Percentiles rank a stretch among this genome's conserved stretches.
Evolutionary conservation across 2,888 invertebrate species (phyloP).

Genomic region (Patella pellucida): DNA sequence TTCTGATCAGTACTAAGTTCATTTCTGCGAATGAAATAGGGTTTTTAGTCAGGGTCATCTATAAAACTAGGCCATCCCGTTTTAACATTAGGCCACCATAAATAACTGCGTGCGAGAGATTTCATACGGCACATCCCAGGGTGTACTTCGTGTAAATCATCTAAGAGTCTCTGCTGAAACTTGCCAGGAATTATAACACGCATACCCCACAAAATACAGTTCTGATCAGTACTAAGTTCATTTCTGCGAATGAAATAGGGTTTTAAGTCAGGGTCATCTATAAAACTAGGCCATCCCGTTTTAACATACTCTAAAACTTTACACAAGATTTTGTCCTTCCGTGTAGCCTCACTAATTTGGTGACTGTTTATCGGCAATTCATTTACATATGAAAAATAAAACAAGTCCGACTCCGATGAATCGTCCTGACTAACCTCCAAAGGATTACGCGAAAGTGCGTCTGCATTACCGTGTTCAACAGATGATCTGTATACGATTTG

Average conservation of each 20-base stretch:
- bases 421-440: neutral
- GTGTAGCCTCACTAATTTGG: neutral
- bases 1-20: too few relatives aligned
- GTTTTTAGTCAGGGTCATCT: too few relatives aligned
- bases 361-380: neutral
- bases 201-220: constrained; percentile 34
- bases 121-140: constrained; percentile 43
- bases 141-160: constrained; percentile 35
- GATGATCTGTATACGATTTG: constrained; percentile 57
- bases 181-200: constrained; percentile 12
- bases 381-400: neutral
- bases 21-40: too few relatives aligned
- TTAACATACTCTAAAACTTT: constrained; percentile 15
- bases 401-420: neutral
- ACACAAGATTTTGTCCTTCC: constrained; percentile 15
- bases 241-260: constrained; percentile 13
- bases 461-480: constrained; percentile 57
- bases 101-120: constrained; percentile 33
- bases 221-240: constrained; percentile 28
- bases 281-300: constrained; percentile 13
- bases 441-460: constrained; percentile 59
- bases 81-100: constrained; percentile 54
- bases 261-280: constrained; percentile 15
- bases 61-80: too few relatives aligned
- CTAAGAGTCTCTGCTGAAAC: neutral